Conservation (phyloP, 2,113 vertebrate genomes). For the Ardeotis arabs region DNA sequence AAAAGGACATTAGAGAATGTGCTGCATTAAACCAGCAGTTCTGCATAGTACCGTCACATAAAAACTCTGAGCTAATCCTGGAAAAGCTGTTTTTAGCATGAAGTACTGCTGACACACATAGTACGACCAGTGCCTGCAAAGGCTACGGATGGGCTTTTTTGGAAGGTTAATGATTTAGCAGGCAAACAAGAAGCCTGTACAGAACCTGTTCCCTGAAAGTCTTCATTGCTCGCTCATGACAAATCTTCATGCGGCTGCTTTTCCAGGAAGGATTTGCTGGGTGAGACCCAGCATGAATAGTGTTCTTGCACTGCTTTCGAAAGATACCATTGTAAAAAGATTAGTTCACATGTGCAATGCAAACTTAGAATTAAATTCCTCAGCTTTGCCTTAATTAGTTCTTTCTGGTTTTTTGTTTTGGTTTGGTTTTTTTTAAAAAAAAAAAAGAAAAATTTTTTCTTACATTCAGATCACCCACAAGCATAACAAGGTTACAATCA, state of each 20-base stretch:
- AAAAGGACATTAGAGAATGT: neutral
- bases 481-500: neutral
- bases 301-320: neutral
- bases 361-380: conserved; percentile 57
- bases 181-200: conserved; percentile 9
- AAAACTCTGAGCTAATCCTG: neutral
- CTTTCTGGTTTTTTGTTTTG: conserved; percentile 13
- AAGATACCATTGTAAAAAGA: conserved; percentile 55
- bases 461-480: conserved; percentile 16
- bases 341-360: conserved; percentile 55
- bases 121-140: neutral
- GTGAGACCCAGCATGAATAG: neutral
- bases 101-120: conserved; percentile 4
- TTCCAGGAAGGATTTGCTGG: conserved; percentile 40
- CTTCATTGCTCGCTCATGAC: conserved; percentile 49
- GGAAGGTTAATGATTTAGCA: neutral
- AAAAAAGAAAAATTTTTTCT: neutral
- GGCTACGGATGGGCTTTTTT: neutral
- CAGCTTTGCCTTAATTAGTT: conserved; percentile 66
- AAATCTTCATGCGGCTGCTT: neutral
- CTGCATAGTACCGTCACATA: neutral
- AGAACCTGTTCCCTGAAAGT: conserved; percentile 18
- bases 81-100: neutral
- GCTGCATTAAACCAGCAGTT: conserved; percentile 7
- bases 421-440: neutral